These are phyloP conservation scores for Dolomedes plantarius DNA, from an alignment of 2,888 invertebrate genomes.

Conservation along the genomic window DNA sequence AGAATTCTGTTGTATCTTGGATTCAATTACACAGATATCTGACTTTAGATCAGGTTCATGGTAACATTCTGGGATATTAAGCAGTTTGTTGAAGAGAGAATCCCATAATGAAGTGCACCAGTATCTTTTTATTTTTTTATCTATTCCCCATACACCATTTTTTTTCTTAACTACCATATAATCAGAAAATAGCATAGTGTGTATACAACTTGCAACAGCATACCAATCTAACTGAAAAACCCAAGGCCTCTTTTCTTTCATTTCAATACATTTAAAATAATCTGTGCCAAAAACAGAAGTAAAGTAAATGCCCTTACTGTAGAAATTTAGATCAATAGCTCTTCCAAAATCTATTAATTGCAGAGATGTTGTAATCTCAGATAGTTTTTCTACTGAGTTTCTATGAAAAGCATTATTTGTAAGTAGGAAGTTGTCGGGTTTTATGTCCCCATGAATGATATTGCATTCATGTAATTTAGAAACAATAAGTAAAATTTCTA, in stretches of 20 bases:
- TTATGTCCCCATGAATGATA: slow-evolving; percentile 96
- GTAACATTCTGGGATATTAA: slow-evolving; percentile 88
- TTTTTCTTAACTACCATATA: slow-evolving; percentile 88
- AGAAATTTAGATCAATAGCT: slow-evolving; percentile 92
- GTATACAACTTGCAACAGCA: slow-evolving; percentile 90
- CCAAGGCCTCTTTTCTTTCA: slow-evolving; percentile 93
- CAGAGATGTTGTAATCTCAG: slow-evolving; percentile 12
- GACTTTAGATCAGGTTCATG: slow-evolving; percentile 83
- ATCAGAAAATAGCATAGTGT: slow-evolving; percentile 89
- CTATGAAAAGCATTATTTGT: slow-evolving; percentile 38
- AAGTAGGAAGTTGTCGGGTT: slow-evolving; percentile 94
- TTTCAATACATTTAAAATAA: slow-evolving; percentile 83
- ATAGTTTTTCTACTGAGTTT: slow-evolving; percentile 3
- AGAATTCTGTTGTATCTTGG: slow-evolving; percentile 15
- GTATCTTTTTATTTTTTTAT: slow-evolving; percentile 77
- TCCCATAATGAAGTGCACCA: slow-evolving; percentile 78
- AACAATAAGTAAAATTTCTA: slow-evolving; percentile 89
- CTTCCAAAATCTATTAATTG: slow-evolving; percentile 93
- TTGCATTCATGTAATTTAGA: slow-evolving; percentile 89
- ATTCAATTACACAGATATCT: slow-evolving; percentile 12
- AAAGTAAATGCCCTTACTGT: slow-evolving; percentile 85
- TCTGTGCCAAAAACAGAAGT: slow-evolving; percentile 79
- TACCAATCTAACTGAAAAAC: slow-evolving; percentile 87
- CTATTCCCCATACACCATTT: slow-evolving; percentile 74
- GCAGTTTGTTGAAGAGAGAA: slow-evolving; percentile 85